Base-by-base conservation (phyloP, 2,797 vertebrate species). In the Silurus aristotelis region DNA sequence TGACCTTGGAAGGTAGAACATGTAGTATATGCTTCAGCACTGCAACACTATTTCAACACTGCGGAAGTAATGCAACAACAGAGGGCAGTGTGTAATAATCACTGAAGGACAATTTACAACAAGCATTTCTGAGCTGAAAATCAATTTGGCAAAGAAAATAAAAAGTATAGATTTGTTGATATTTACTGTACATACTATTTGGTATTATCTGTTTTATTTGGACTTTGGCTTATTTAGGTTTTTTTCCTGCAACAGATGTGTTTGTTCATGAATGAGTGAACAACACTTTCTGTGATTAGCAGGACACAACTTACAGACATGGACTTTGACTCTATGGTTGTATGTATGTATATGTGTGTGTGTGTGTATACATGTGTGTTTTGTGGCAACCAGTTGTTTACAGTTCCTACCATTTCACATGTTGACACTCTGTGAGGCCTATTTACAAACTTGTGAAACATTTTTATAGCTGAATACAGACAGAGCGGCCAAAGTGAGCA, bases 71-170 rank as follows among this genome's bases (percentile, higher is more conserved):
- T 5, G 63, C 31, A 79, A 79, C 77, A 79, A 46, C 61, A 79
- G 77, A 63, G 58, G 58, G 77, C 77, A 79, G 77, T 79, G 77
- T 79, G 77, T 79, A 31, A 79, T 79, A 63, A 78, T 3, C 52
- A 77, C 25, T 19, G 31, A 7, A 76, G 52, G 25, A 55, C 14
- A 25, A 52, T 73, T 14, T 73, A 14, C 13, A 25, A 13, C 70
- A 25, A 19, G n/a, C n/a, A 22, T 46, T 43, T 61, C 19, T 43
- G 0, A 78, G 27, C 76, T 61, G 20, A 14, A 58, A 76, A 12
- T 15, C 48, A 15, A 48, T 48, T 52, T 73, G 46, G 46, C 38
- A n/a, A 73, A 48, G 14, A 48, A 13, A 70, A 43, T 10, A 43
- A 6, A 17, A 43, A 20, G n/a, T 6, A 14, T 10, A 22, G 14